Evolutionary conservation across 2,797 vertebrate genomes (phyloP), one percentile per base, ranked within the genome.

Genomic region (Limosa lapponica): DNA sequence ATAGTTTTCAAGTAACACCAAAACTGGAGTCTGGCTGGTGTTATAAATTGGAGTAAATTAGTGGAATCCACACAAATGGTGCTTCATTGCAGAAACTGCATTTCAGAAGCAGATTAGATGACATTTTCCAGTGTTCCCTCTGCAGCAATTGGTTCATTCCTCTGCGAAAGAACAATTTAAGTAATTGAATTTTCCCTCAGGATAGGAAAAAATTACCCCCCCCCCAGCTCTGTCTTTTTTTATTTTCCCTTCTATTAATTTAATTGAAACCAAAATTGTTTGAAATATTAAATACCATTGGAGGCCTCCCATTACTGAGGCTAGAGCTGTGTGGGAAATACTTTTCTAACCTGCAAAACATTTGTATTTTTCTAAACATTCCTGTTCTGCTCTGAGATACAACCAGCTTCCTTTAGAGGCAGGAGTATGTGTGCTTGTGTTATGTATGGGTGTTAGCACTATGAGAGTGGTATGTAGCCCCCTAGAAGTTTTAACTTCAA

Each of bases 81-180:
- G 19, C 34, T 91, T 87, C 79, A 49, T 72, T 93, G 77, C 72
- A 85, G 55, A 85, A 96, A 79, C 43, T 90, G 52, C 51, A 9
- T 80, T 94, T 93, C 64, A 88, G 93, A 88, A 84, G 44, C 71
- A 87, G 67, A 88, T 70, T 83, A 51, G 58, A 79, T 91, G 82
- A 84, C 52, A 92, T 96, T 96, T 96, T 92, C 73, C 87, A 87
- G 2, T 69, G 52, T 87, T 95, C 18, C 18, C 24, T 93, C 52
- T 90, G 85, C 82, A 96, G 62, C 65, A 95, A 95, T 96, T 95
- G 91, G 93, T 95, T 95, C 20, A 67, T 96, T 97, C 55, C 58
- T 95, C 72, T 86, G 79, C 49, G 82, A 72, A 95, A 93, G 84
- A 88, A 91, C 89, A 92, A 91, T 83, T 89, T 82, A 82, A 95